Evolutionary conservation across 2,888 invertebrate species (phyloP), one percentile per base, ranked within the genome.

Genomic region (Chouioia cunea): DNA sequence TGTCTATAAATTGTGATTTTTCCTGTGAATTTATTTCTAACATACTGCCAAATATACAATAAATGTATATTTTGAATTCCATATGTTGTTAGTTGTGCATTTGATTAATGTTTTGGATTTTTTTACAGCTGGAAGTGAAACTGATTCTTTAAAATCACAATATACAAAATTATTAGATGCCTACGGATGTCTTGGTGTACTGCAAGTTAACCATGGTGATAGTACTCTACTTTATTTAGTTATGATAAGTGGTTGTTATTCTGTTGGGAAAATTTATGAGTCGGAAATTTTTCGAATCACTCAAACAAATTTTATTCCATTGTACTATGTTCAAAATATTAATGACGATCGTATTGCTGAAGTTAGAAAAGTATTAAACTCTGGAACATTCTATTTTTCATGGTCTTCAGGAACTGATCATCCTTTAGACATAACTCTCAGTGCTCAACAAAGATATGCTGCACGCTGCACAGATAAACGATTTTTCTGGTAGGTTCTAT

Each of bases 321-420:
- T 98, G 73, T 93, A 94, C 84, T 92, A 93, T 81, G 91, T 91
- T 56, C 87, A 88, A 77, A 73, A 70, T 14, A 89, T 87, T 77
- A 89, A 88, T 76, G 90, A 91, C 78, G 91, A 91, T 74, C 85
- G 89, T 71, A 87, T 90, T 27, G 85, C 88, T 1, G 91, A 91
- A 81, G 91, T 90, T 4, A 91, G 96, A 75, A 97, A 97, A 86
- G 88, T 99, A 65, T 88, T 99, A 3, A 97, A 97, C 84, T 97
- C 98, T n/a, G 99, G 99, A 14, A 97, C 97, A 47, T 99, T 99
- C 86, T 99, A 99, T 85, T 99, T 99, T 86, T 94, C 97, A 0
- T 95, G 94, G 93, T 90, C 90, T 52, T 85, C 88, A 52, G 88
- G 88, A 12, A 78, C 79, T 43, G 78, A 80, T 43, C 81, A 82